Evolutionary conservation across 2,797 vertebrate genomes (phyloP).

Genomic region (Acanthurus tractus): DNA sequence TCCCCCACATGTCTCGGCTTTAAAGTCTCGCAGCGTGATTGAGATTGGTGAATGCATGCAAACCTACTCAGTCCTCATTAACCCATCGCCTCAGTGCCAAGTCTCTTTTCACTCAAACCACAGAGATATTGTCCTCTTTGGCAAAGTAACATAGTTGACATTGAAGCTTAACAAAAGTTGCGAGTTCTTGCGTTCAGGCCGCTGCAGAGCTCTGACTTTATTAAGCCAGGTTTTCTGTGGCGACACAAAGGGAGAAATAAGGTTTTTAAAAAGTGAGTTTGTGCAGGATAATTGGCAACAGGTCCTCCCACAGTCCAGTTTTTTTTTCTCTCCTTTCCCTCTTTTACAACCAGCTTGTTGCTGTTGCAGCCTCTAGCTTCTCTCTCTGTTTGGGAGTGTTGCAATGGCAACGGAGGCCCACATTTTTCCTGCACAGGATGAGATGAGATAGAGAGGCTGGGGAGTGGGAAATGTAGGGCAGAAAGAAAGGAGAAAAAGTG

Average conservation of each 20-base stretch:
- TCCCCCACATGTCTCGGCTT: conserved; percentile 71
- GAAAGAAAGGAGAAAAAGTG: conserved; percentile 30
- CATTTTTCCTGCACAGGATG: conserved; percentile 67
- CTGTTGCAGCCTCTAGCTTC: conserved; percentile 73
- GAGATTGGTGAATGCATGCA: conserved; percentile 55
- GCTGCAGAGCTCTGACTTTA: conserved; percentile 38
- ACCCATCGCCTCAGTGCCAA: conserved; percentile 57
- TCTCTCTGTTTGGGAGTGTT: conserved; percentile 78
- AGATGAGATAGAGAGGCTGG: conserved; percentile 63
- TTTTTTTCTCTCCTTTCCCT: conserved; percentile 6
- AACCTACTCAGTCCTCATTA: conserved; percentile 63
- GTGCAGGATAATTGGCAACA: conserved; percentile 77
- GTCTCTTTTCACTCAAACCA: conserved; percentile 56
- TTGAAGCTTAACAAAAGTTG: conserved; percentile 52
- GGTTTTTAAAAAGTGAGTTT: conserved; percentile 55
- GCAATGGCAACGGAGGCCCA: conserved; percentile 79
- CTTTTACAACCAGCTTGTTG: conserved; percentile 82
- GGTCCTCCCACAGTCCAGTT: conserved; percentile 37
- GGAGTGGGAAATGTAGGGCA: conserved; percentile 42
- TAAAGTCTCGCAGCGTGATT: conserved; percentile 35
- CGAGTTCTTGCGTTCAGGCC: conserved; percentile 30
- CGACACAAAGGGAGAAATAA: conserved; percentile 54
- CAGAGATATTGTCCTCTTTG: conserved; percentile 60
- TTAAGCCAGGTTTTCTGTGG: conserved; percentile 60
- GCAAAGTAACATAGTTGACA: conserved; percentile 56